These are phyloP conservation scores for Pseudachorutes palmiensis DNA, from an alignment of 1,140 invertebrate genomes.

Conservation along the genomic window DNA sequence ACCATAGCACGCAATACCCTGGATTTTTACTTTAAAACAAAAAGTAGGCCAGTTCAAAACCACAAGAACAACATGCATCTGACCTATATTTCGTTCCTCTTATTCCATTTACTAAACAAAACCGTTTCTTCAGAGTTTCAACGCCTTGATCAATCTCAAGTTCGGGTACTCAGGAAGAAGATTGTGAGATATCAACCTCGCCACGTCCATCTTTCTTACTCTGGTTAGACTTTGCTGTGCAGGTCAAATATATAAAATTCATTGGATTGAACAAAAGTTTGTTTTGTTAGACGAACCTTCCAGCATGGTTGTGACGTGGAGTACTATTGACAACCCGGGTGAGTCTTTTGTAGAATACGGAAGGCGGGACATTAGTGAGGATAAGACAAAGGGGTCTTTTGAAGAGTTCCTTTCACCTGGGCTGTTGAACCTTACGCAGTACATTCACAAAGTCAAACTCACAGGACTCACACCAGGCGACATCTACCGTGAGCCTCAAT, in stretches of 20 bases:
- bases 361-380: constrained; percentile 45
- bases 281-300: constrained; percentile 49
- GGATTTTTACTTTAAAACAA: too few species aligned
- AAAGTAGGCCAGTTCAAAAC: too few species aligned
- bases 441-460: constrained; percentile 66
- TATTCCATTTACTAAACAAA: too few species aligned
- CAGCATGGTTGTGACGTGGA: constrained; percentile 81
- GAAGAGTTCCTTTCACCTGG: constrained; percentile 73
- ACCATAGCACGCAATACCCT: too few species aligned
- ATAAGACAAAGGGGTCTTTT: constrained; percentile 48
- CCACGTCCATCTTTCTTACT: neutral
- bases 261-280: neutral
- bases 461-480: constrained; percentile 50
- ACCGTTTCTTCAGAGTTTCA: too few species aligned
- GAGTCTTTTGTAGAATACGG: constrained; percentile 74
- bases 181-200: neutral
- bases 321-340: constrained; percentile 62
- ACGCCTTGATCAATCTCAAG: neutral
- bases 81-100: too few species aligned
- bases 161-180: neutral
- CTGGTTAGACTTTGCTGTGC: neutral
- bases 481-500: constrained; percentile 45
- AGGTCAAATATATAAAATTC: neutral
- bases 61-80: too few species aligned
- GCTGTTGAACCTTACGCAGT: constrained; percentile 55